These are phyloP conservation scores for Platygyra sinensis DNA, from an alignment of 64 coral and sea anemone genomes.

Conservation along the genomic window DNA sequence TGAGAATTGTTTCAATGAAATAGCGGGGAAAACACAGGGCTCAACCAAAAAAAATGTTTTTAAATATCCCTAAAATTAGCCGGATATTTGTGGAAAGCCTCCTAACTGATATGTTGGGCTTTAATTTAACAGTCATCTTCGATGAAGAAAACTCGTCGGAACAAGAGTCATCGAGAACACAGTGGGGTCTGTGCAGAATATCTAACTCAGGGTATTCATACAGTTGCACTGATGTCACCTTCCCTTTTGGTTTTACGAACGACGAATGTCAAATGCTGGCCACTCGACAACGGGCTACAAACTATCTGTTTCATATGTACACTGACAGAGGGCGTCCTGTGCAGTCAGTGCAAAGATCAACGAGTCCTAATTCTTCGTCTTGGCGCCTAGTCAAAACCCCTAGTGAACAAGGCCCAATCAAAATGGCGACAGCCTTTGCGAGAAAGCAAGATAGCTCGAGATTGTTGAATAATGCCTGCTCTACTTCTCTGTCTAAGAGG, in stretches of 20 bases:
- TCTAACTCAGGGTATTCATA: background rate
- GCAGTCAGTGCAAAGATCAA: background rate
- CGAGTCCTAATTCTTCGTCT: background rate
- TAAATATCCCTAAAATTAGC: too few species aligned
- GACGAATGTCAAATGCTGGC: conserved; percentile 40
- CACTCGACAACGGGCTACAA: conserved; percentile 40
- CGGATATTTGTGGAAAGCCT: too few species aligned
- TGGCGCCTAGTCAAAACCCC: background rate
- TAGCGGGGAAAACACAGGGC: too few species aligned
- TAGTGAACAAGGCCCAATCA: background rate
- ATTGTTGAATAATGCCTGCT: background rate
- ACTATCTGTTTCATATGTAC: conserved; percentile 37
- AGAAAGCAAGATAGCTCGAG: background rate
- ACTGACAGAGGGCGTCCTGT: background rate
- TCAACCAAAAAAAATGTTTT: too few species aligned
- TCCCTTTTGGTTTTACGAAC: conserved; percentile 24
- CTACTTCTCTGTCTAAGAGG: background rate
- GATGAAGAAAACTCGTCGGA: background rate
- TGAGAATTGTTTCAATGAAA: too few species aligned
- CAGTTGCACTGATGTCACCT: background rate
- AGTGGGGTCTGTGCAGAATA: background rate
- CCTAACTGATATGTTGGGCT: too few species aligned
- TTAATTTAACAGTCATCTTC: background rate
- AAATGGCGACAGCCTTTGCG: background rate
- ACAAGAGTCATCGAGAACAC: background rate